Conservation (phyloP, 2,888 invertebrate species). For the Pherbina coryleti region DNA sequence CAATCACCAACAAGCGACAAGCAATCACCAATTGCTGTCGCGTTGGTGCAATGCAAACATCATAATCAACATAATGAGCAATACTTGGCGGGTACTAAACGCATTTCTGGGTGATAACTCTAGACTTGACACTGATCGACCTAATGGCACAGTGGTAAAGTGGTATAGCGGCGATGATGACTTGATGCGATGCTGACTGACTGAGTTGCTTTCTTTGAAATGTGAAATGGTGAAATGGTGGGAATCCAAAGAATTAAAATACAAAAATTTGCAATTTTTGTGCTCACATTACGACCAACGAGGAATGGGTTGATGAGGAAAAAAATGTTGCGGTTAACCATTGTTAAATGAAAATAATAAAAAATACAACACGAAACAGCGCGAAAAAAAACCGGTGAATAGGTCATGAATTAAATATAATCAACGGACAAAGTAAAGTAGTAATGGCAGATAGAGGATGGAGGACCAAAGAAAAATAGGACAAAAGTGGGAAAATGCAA, state of each 20-base stretch:
- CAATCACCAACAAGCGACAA: too few species aligned
- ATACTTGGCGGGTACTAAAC: background rate
- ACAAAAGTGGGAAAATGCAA: conserved; percentile 31
- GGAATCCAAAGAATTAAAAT: conserved; percentile 33
- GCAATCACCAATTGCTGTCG: too few species aligned
- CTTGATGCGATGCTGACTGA: too few species aligned
- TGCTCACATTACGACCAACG: conserved; percentile 20
- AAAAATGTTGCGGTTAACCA: background rate
- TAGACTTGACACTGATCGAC: conserved; percentile 1
- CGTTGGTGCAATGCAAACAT: background rate
- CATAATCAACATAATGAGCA: conserved; percentile 3
- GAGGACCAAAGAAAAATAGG: conserved; percentile 28
- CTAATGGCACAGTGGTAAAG: background rate
- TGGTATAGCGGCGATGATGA: too few species aligned
- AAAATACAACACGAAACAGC: background rate
- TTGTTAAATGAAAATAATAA: background rate
- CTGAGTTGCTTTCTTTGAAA: background rate
- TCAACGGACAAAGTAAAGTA: conserved; percentile 3
- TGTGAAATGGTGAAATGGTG: conserved; percentile 33
- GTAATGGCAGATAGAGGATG: background rate
- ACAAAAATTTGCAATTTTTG: conserved; percentile 23
- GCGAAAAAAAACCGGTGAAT: conserved; percentile 13
- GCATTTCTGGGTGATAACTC: conserved; percentile 22
- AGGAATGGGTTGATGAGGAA: background rate
- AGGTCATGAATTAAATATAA: conserved; percentile 34